Percentiles rank a stretch among this genome's conserved stretches.
These are phyloP conservation scores for Amphipyra berbera DNA, from an alignment of 2,888 invertebrate genomes.

Conservation along the genomic window DNA sequence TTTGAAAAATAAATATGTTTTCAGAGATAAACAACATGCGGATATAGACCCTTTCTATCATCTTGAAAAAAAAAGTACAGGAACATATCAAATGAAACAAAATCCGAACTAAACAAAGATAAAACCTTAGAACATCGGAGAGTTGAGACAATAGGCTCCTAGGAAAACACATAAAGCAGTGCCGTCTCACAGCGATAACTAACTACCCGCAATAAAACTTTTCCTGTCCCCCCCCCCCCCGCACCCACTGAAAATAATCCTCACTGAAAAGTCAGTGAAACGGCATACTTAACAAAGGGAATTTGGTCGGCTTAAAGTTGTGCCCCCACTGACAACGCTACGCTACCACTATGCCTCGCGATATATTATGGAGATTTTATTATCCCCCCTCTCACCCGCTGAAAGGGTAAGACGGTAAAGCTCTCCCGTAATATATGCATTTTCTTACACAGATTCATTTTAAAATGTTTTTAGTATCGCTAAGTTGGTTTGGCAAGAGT, in stretches of 20 bases:
- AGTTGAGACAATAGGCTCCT: slow-evolving; percentile 39
- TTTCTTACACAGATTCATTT: slow-evolving; percentile 55
- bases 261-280: slow-evolving; percentile 59
- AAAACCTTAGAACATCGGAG: slow-evolving; percentile 40
- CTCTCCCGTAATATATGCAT: slow-evolving; percentile 49
- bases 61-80: too few species aligned
- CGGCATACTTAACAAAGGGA: slow-evolving; percentile 60
- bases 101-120: slow-evolving; percentile 27
- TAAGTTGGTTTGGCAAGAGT: slow-evolving; percentile 49
- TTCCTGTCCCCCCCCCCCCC: slow-evolving; percentile 19
- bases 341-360: slow-evolving; percentile 43
- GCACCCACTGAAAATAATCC: slow-evolving; percentile 55
- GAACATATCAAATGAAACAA: slow-evolving; percentile 20
- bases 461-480: slow-evolving; percentile 51
- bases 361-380: slow-evolving; percentile 53
- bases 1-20: too few species aligned
- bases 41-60: too few species aligned
- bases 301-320: slow-evolving; percentile 54
- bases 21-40: too few species aligned
- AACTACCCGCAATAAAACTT: slow-evolving; percentile 58
- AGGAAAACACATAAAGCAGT: slow-evolving; percentile 52
- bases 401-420: slow-evolving; percentile 16
- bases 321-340: slow-evolving; percentile 43
- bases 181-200: slow-evolving; percentile 51
- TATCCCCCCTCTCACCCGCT: slow-evolving; percentile 17